Evolutionary conservation across 1,140 invertebrate species (phyloP).

Genomic region (Spodoptera frugiperda): DNA sequence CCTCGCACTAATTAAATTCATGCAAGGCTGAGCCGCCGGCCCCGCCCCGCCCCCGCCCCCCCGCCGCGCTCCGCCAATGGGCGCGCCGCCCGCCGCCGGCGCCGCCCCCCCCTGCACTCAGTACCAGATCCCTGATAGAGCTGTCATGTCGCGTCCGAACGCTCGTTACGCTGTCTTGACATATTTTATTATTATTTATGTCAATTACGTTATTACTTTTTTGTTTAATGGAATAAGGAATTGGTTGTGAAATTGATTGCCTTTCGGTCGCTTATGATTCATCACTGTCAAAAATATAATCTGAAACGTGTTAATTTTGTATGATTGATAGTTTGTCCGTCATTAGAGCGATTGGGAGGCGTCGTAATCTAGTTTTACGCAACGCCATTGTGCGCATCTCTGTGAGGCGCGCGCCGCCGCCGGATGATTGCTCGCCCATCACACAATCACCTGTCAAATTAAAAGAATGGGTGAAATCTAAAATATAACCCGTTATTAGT

Average conservation of each 20-base stretch:
- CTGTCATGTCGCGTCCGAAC: conserved; percentile 81
- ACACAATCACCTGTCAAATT: conserved; percentile 68
- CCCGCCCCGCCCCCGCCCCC: conserved; percentile 56
- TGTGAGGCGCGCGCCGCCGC: conserved; percentile 27
- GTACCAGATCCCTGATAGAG: conserved; percentile 81
- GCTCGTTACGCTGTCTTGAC: conserved; percentile 82
- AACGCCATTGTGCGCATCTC: conserved; percentile 67
- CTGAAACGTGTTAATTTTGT: conserved; percentile 83
- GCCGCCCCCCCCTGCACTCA: conserved; percentile 68
- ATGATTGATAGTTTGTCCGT: conserved; percentile 82
- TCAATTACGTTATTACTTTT: conserved; percentile 86
- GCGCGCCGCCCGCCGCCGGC: conserved; percentile 49
- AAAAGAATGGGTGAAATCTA: conserved; percentile 57
- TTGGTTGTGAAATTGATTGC: conserved; percentile 84
- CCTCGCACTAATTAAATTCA: conserved; percentile 85
- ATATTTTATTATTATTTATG: conserved; percentile 86
- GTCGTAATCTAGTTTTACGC: conserved; percentile 81
- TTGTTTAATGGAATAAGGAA: conserved; percentile 85
- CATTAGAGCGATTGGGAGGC: conserved; percentile 69
- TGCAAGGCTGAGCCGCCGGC: conserved; percentile 77
- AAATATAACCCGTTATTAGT: conserved; percentile 40
- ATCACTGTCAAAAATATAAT: conserved; percentile 83
- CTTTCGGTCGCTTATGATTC: conserved; percentile 83
- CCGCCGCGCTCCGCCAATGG: conserved; percentile 36
- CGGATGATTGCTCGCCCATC: conserved; percentile 62